These are phyloP conservation scores for Anoplophora glabripennis DNA, from an alignment of 1,140 invertebrate species.

Conservation along the genomic window DNA sequence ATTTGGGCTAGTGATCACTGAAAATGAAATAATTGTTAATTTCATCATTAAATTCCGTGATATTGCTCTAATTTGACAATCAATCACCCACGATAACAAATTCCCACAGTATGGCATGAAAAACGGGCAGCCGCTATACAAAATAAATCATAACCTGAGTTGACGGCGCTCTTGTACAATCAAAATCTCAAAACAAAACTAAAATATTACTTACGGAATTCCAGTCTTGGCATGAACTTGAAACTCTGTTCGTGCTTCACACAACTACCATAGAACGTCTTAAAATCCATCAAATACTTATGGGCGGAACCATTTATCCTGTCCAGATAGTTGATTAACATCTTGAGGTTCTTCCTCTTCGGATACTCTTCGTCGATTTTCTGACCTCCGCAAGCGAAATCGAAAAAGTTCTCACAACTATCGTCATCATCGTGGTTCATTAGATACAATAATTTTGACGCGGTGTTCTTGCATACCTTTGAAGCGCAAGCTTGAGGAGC, in stretches of 20 bases:
- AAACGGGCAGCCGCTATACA: too few relatives aligned
- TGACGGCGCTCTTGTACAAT: too few relatives aligned
- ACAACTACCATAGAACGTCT: not conserved
- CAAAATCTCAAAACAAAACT: not conserved
- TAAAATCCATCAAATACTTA: not conserved
- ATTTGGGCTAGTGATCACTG: not conserved
- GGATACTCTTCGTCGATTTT: not conserved
- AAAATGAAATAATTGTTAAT: not conserved
- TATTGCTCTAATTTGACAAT: too few relatives aligned
- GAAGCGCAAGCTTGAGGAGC: not conserved
- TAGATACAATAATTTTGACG: not conserved
- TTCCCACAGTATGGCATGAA: too few relatives aligned
- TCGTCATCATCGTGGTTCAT: slow-evolving; percentile 1
- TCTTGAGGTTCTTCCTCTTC: not conserved
- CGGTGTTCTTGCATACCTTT: not conserved
- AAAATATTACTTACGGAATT: not conserved
- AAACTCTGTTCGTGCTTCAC: not conserved
- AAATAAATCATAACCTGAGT: too few relatives aligned
- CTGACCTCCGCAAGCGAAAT: not conserved
- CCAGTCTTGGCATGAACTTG: not conserved
- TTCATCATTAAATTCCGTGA: too few relatives aligned
- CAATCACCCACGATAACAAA: too few relatives aligned
- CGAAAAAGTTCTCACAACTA: not conserved
- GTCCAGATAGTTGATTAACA: not conserved
- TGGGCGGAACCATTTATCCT: not conserved